Base-by-base conservation (phyloP, 2,797 vertebrate species). In the Pyrocephalus nanus region DNA sequence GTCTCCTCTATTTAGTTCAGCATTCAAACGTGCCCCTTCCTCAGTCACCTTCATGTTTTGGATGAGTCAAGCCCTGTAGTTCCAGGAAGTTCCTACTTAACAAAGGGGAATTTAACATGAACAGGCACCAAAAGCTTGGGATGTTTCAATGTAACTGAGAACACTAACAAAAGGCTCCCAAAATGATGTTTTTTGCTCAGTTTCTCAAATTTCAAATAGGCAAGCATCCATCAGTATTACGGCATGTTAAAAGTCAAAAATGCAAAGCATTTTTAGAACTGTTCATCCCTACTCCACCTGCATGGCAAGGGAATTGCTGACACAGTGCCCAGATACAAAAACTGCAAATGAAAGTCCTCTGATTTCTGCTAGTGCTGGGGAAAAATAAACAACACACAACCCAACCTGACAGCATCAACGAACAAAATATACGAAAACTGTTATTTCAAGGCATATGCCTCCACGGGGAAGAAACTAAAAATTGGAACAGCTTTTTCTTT, bases 391-490 rank as follows among this genome's bases (percentile, higher is more conserved):
- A 88, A 79, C 18, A 74, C 0, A 1, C 61, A 89, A 72, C 62
- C 32, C 40, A 71, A 88, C 23, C 51, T 86, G 82, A 90, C 79
- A 93, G 76, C 66, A 71, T 79, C 86, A 64, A 66, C 57, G 55
- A 84, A 80, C 42, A 93, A 94, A 94, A 92, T 69, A 93, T 7
- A 91, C 0, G 1, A 94, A 83, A 85, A 90, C 25, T 40, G 62
- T 70, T 95, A 91, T 91, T 92, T 84, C 5, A 5, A 92, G 79
- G 73, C 34, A 53, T 78, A 53, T 34, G 23, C 36, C 85, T 94
- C 92, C 79, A 84, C 48, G 48, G 82, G 66, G 51, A 81, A 94
- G 70, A 90, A 87, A 92, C 17, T 54, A 86, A 91, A 84, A 92
- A 73, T 4, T 82, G 53, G 53, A 92, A 81, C 13, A 66, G 47